Base-by-base conservation (phyloP, 2,888 invertebrate genomes). In the Adela reaumurella region DNA sequence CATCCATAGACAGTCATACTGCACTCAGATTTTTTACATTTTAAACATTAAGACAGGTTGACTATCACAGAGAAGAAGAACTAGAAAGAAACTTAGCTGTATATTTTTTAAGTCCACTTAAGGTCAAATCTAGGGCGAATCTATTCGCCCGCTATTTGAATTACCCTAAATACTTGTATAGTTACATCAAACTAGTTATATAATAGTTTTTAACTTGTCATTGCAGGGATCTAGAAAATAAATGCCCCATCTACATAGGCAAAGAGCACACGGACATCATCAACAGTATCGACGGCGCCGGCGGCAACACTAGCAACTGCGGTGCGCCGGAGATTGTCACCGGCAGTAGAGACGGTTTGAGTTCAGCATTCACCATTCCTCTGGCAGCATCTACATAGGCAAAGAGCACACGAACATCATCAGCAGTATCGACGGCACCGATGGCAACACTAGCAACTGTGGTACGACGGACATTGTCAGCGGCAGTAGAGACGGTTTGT, bases 281-380 rank as follows among this genome's bases (percentile, higher is more conserved):
- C 49, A 97, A 97, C 69, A 78, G 87, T 10, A 91, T 97, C 50
- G 97, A 97, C 78, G 96, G 91, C 1, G 85, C 96, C 56, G 96
- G 92, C 2, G 97, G 97, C 0, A 84, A 83, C 35, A 85, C 83
- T 47, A 67, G 86, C 2, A 90, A 92, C 47, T 92, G 90, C 67
- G 97, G 97, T 16, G 94, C 97, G 2, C 96, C 97, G 6, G 97
- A 97, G 82, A 87, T 97, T 58, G 94, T 90, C 0, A 97, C 97
- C 4, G 97, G 95, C 4, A 91, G 95, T 56, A 82, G 92, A 68
- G 97, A 97, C 82, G 97, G 97, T 82, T 74, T 57, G 19, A n/a
- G n/a, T n/a, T n/a, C n/a, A n/a, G n/a, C n/a, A n/a, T n/a, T n/a
- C n/a, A n/a, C n/a, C n/a, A n/a, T n/a, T n/a, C n/a, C n/a, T n/a